phyloP scores from a whole-genome alignment of 2,888 invertebrate species.

The Steinernema hermaphroditum region DNA sequence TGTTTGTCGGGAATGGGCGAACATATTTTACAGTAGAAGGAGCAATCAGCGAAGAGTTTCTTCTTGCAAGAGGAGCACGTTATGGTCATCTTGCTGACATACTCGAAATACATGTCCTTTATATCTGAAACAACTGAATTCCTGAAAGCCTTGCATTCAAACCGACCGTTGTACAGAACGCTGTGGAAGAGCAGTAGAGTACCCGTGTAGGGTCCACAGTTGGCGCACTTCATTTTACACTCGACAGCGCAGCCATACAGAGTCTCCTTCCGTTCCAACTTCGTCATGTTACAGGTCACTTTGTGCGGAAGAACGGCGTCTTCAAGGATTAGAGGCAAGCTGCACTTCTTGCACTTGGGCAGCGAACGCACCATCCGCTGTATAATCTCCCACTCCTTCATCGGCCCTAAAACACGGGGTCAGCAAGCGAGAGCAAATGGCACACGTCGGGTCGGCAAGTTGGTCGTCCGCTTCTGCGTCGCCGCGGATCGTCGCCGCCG shows the following conservation, averaged over 20 bases:
- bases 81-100: neutral
- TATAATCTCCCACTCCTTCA: neutral
- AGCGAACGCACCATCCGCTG: neutral
- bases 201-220: neutral
- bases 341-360: neutral
- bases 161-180: neutral
- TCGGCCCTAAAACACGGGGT: neutral
- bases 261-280: neutral
- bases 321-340: neutral
- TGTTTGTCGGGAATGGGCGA: neutral
- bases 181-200: neutral
- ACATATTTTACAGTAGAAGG: neutral
- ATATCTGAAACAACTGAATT: neutral
- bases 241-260: neutral
- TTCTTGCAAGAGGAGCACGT: neutral
- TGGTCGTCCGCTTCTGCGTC: neutral
- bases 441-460: too few species aligned
- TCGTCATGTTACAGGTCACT: neutral
- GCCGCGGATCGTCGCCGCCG: neutral
- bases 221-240: neutral
- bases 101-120: neutral
- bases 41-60: neutral
- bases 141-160: neutral
- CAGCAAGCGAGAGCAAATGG: neutral
- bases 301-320: neutral